phyloP scores from a whole-genome alignment of 2,113 vertebrate species.

The Sinocyclocheilus maitianheensis region DNA sequence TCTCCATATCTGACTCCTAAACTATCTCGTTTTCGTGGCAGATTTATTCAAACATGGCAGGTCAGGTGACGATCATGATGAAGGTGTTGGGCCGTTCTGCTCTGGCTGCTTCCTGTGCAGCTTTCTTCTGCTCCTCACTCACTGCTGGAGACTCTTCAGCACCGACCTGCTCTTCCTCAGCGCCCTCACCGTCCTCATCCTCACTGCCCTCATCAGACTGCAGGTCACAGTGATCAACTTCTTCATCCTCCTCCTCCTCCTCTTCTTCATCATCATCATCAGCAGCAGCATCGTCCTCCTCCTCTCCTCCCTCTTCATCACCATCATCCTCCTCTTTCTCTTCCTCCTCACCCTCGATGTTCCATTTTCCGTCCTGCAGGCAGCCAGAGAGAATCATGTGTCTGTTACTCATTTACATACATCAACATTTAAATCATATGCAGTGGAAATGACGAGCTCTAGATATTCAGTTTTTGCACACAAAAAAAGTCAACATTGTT shows the following conservation, averaged over 20 bases:
- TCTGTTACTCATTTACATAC: no score
- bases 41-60: no score
- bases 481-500: no score
- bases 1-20: no score
- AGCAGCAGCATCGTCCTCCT: slow-evolving; percentile 50
- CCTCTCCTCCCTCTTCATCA: slow-evolving; percentile 48
- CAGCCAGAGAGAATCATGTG: no score
- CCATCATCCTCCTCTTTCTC: slow-evolving; percentile 54
- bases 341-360: slow-evolving; percentile 36
- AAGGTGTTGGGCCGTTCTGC: slow-evolving; percentile 89
- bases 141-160: slow-evolving; percentile 12
- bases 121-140: slow-evolving; percentile 61
- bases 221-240: slow-evolving; percentile 80
- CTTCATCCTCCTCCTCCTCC: slow-evolving; percentile 57
- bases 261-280: slow-evolving; percentile 47
- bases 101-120: slow-evolving; percentile 69
- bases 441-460: no score
- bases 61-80: not conserved
- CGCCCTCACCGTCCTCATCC: slow-evolving; percentile 31
- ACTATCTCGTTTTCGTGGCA: not conserved
- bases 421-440: no score
- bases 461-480: no score
- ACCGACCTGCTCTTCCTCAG: slow-evolving; percentile 23
- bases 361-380: no score
- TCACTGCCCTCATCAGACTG: slow-evolving; percentile 69